These are phyloP conservation scores for Ancistrus triradiatus DNA, from an alignment of 2,113 vertebrate species.

Conservation along the genomic window DNA sequence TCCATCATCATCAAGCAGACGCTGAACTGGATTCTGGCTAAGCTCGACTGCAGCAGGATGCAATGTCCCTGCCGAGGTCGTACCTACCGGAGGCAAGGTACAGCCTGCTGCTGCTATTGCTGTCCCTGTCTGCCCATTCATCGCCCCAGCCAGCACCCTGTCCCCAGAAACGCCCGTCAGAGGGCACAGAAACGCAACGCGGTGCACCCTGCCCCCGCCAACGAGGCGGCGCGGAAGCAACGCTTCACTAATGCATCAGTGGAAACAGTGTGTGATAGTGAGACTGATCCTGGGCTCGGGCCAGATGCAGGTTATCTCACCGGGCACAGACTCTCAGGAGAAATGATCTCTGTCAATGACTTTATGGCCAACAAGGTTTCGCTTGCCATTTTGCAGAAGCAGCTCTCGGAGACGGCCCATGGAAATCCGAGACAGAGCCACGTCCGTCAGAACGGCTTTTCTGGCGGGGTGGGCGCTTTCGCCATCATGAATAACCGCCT, in stretches of 20 bases:
- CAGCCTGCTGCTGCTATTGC: slow-evolving; percentile 52
- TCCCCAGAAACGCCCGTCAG: slow-evolving; percentile 40
- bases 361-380: slow-evolving; percentile 72
- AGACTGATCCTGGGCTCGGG: slow-evolving; percentile 60
- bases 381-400: slow-evolving; percentile 72
- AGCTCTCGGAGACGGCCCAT: slow-evolving; percentile 72
- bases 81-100: slow-evolving; percentile 9
- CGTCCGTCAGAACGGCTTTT: slow-evolving; percentile 66
- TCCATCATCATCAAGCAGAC: slow-evolving; percentile 77
- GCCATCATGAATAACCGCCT: slow-evolving; percentile 74
- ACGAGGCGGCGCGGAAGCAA: slow-evolving; percentile 43
- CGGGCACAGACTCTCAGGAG: slow-evolving; percentile 67
- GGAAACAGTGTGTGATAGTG: slow-evolving; percentile 72
- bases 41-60: slow-evolving; percentile 53
- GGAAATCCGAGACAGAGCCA: slow-evolving; percentile 66
- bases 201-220: slow-evolving; percentile 60
- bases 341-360: slow-evolving; percentile 76
- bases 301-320: slow-evolving; percentile 51
- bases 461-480: slow-evolving; percentile 69
- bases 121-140: slow-evolving; percentile 54
- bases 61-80: slow-evolving; percentile 52
- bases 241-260: slow-evolving; percentile 62
- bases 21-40: slow-evolving; percentile 72
- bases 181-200: slow-evolving; percentile 59
- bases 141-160: slow-evolving; percentile 40